phyloP scores from a whole-genome alignment of 2,113 vertebrate species.

The Anarrhichthys ocellatus region DNA sequence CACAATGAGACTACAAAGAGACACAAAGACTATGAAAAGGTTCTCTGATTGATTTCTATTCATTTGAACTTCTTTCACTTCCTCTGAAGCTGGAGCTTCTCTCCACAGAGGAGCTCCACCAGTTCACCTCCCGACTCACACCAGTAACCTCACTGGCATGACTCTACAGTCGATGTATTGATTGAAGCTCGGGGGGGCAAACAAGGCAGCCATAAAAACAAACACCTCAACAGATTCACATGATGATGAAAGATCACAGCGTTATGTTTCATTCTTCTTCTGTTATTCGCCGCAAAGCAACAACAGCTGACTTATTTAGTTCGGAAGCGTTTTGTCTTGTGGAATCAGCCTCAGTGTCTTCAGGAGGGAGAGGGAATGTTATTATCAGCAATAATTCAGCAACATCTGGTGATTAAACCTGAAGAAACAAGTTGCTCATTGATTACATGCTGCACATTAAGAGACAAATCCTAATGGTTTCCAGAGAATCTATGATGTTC shows the following conservation, averaged over 20 bases:
- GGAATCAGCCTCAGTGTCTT: too few relatives aligned
- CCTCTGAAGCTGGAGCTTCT: slow-evolving; percentile 1
- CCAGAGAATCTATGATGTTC: neutral
- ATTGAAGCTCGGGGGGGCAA: slow-evolving; percentile 4
- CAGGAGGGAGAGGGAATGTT: too few relatives aligned
- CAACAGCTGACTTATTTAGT: neutral
- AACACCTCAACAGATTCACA: neutral
- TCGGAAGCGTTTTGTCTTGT: neutral
- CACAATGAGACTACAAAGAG: too few relatives aligned
- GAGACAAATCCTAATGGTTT: neutral
- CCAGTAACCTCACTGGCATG: neutral
- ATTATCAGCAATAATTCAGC: neutral
- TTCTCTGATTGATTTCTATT: neutral
- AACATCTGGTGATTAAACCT: neutral
- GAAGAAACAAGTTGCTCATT: neutral
- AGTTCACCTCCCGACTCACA: neutral
- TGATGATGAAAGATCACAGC: neutral
- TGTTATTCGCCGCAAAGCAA: neutral
- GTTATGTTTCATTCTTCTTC: neutral
- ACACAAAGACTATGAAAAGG: too few relatives aligned
- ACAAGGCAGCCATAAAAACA: neutral
- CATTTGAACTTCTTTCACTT: neutral
- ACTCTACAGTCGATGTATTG: neutral
- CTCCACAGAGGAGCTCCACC: neutral
- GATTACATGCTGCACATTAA: neutral